These are phyloP conservation scores for Dolichallabes microphthalmus DNA, from an alignment of 2,113 vertebrate genomes.

Conservation along the genomic window DNA sequence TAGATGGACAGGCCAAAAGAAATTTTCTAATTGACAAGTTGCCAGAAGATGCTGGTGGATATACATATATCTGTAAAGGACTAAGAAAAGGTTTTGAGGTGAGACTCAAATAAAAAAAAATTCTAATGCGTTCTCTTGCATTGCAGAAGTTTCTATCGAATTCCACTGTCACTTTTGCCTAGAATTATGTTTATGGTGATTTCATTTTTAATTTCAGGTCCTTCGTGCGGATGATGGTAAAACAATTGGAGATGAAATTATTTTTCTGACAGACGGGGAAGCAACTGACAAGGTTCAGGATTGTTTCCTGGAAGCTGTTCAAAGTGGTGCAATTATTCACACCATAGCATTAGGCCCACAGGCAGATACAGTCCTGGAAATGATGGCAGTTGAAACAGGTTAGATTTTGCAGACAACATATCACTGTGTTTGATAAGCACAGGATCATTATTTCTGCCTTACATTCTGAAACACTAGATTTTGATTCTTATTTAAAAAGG, in stretches of 20 bases:
- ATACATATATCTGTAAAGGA: slow-evolving; percentile 6
- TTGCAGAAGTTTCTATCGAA: no score
- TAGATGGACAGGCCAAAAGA: slow-evolving; percentile 23
- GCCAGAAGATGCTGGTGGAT: not conserved
- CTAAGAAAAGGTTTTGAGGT: slow-evolving; percentile 44
- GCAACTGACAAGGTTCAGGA: not conserved
- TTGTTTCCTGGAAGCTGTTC: slow-evolving; percentile 52
- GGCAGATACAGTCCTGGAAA: slow-evolving; percentile 50
- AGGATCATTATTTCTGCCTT: not conserved
- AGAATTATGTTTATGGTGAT: no score
- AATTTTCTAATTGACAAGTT: slow-evolving; percentile 9
- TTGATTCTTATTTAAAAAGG: slow-evolving; percentile 53
- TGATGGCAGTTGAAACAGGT: slow-evolving; percentile 63
- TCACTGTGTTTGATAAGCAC: not conserved
- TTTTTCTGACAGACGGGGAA: slow-evolving; percentile 65
- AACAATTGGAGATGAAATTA: slow-evolving; percentile 63
- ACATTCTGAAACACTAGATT: not conserved
- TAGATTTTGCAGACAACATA: not conserved
- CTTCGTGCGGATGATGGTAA: slow-evolving; percentile 54
- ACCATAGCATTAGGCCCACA: slow-evolving; percentile 64
- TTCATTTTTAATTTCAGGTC: slow-evolving; percentile 55
- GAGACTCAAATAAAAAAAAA: no score
- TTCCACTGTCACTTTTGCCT: no score
- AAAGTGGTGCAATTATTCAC: slow-evolving; percentile 64
- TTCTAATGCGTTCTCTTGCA: no score